Evolutionary conservation across 2,888 invertebrate genomes (phyloP).

Genomic region (Eupithecia subumbrata): DNA sequence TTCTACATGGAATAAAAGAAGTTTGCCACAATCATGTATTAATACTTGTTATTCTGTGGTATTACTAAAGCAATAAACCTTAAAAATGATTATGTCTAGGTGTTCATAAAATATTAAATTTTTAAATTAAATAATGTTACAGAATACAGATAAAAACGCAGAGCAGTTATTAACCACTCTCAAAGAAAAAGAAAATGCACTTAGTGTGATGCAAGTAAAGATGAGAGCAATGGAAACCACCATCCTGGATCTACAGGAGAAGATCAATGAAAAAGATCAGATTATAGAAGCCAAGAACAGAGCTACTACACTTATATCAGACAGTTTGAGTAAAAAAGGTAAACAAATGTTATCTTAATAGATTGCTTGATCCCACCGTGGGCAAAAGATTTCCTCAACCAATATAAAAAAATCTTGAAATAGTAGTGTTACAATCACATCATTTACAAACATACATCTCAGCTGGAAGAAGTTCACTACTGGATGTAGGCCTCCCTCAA

Average conservation of each 20-base stretch:
- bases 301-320: slow-evolving; percentile 90
- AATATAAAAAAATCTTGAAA: neutral
- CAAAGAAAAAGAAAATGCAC: slow-evolving; percentile 79
- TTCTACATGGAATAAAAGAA: no score
- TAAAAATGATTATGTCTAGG: neutral
- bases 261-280: slow-evolving; percentile 91
- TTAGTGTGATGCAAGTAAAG: slow-evolving; percentile 75
- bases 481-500: neutral
- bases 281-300: slow-evolving; percentile 92
- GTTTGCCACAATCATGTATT: no score
- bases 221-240: slow-evolving; percentile 88
- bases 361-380: neutral
- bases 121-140: slow-evolving; percentile 16
- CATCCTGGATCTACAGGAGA: slow-evolving; percentile 92
- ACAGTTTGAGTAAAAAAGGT: slow-evolving; percentile 87
- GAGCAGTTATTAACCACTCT: slow-evolving; percentile 86
- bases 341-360: slow-evolving; percentile 7
- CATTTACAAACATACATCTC: neutral
- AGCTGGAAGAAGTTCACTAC: neutral
- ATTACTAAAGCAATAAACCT: neutral
- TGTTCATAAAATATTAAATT: neutral
- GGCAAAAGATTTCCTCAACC: neutral
- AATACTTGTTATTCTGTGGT: neutral
- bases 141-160: slow-evolving; percentile 69
- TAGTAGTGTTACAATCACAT: neutral